These are phyloP conservation scores for Goniozus legneri DNA, from an alignment of 1,140 invertebrate genomes.

Conservation along the genomic window DNA sequence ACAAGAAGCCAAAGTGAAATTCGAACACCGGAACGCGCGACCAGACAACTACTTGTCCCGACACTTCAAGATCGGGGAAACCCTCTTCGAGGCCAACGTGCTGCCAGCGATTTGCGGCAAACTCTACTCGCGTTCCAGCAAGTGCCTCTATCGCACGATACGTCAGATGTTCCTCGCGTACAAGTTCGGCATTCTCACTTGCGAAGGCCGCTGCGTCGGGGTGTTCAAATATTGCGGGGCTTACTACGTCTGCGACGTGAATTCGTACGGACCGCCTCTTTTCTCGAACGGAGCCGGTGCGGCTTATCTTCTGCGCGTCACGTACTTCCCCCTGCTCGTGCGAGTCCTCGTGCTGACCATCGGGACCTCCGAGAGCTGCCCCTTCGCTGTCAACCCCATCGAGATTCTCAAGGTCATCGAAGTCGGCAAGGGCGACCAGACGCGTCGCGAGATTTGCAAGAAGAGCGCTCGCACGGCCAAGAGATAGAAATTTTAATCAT, in stretches of 20 bases:
- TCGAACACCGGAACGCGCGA: constrained; percentile 10
- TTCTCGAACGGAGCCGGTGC: constrained; percentile 30
- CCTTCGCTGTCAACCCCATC: constrained; percentile 34
- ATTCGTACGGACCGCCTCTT: constrained; percentile 33
- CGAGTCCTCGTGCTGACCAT: constrained; percentile 28
- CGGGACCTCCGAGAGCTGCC: constrained; percentile 33
- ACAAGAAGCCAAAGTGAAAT: constrained; percentile 19
- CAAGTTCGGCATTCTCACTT: constrained; percentile 31
- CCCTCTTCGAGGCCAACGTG: constrained; percentile 28
- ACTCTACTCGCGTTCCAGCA: constrained; percentile 19
- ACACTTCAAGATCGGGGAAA: constrained; percentile 34
- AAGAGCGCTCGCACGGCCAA: too few species aligned
- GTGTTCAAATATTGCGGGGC: constrained; percentile 37
- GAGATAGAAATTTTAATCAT: too few species aligned
- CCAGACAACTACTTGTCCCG: constrained; percentile 20
- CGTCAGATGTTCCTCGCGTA: constrained; percentile 30
- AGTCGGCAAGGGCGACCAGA: constrained; percentile 7
- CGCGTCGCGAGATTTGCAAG: too few species aligned
- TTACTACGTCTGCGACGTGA: constrained; percentile 39
- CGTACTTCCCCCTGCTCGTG: constrained; percentile 31
- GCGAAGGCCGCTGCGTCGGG: constrained; percentile 32
- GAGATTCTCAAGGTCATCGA: constrained; percentile 31
- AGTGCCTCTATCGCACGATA: constrained; percentile 27
- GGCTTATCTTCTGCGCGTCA: constrained; percentile 32
- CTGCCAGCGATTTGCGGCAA: constrained; percentile 25